phyloP scores from a whole-genome alignment of 2,888 invertebrate species.

The Catocala nupta region DNA sequence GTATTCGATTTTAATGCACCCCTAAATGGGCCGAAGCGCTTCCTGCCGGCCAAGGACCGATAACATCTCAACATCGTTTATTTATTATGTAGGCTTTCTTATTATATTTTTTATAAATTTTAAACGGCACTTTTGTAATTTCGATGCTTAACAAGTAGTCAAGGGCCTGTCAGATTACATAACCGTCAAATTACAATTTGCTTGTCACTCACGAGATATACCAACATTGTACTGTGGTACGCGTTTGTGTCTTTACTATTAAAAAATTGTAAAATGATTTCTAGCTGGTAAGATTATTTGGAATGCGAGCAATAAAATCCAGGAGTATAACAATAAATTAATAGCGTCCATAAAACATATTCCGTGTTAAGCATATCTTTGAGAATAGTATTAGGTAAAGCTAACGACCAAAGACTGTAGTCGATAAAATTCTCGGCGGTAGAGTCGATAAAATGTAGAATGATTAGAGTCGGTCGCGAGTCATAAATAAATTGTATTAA shows the following conservation, averaged over 20 bases:
- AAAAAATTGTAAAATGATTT: conserved; percentile 20
- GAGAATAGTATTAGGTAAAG: conserved; percentile 61
- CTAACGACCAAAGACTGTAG: conserved; percentile 66
- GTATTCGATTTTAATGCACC: conserved; percentile 88
- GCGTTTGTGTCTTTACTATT: conserved; percentile 7
- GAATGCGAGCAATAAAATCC: conserved; percentile 65
- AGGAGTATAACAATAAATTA: conserved; percentile 74
- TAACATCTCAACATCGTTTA: conserved; percentile 82
- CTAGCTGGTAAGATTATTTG: conserved; percentile 57
- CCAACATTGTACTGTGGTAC: conserved; percentile 12
- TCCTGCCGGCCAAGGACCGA: conserved; percentile 79
- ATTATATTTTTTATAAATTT: conserved; percentile 60
- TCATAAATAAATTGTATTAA: conserved; percentile 83
- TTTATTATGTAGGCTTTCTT: conserved; percentile 78
- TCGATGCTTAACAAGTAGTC: conserved; percentile 76
- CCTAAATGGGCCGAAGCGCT: conserved; percentile 86
- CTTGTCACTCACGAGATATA: conserved; percentile 44
- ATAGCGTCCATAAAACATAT: conserved; percentile 72
- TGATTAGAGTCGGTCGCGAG: conserved; percentile 48
- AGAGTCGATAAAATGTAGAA: conserved; percentile 22
- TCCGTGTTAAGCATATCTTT: conserved; percentile 71
- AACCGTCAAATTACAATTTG: conserved; percentile 70
- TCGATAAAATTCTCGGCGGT: conserved; percentile 52
- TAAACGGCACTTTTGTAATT: conserved; percentile 80
- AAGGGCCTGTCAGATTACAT: conserved; percentile 74